Evolutionary conservation across 1,140 invertebrate genomes (phyloP).

Genomic region (Pararge aegeria): DNA sequence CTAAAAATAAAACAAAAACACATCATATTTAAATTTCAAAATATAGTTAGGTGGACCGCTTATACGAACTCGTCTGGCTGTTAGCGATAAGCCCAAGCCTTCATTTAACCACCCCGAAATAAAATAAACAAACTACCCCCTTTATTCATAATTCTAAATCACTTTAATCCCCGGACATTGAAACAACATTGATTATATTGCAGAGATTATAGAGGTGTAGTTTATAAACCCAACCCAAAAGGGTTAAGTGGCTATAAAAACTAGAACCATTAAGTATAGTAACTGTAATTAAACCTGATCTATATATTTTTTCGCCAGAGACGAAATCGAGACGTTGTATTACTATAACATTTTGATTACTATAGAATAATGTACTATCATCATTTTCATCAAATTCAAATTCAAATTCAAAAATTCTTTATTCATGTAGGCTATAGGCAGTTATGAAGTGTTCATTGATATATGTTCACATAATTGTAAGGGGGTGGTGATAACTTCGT

Average conservation of each 20-base stretch:
- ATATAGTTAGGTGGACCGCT: slow-evolving; percentile 5
- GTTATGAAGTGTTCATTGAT: too few species aligned
- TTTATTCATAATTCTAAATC: slow-evolving; percentile 48
- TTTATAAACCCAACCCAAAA: slow-evolving; percentile 35
- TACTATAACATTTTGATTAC: too few species aligned
- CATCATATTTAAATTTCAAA: neutral
- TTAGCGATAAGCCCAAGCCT: slow-evolving; percentile 67
- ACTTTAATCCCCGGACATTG: slow-evolving; percentile 44
- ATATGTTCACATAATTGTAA: too few species aligned
- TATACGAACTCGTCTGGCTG: slow-evolving; percentile 60
- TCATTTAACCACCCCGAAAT: slow-evolving; percentile 61
- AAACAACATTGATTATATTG: slow-evolving; percentile 45
- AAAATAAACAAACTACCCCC: slow-evolving; percentile 69
- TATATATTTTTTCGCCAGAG: neutral
- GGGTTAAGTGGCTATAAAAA: slow-evolving; percentile 3
- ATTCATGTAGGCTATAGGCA: too few species aligned
- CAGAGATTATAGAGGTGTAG: slow-evolving; percentile 33
- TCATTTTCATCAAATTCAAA: too few species aligned
- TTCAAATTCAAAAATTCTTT: too few species aligned
- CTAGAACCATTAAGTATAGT: slow-evolving; percentile 3
- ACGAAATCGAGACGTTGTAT: too few species aligned
- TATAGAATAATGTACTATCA: too few species aligned
- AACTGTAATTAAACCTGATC: slow-evolving; percentile 31
- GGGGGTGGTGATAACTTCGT: too few species aligned
- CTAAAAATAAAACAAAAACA: too few species aligned